A percentile compares a stretch with the other conserved stretches of the same genome.
phyloP scores from a whole-genome alignment of 1,140 invertebrate species.

The Trichogramma pretiosum region DNA sequence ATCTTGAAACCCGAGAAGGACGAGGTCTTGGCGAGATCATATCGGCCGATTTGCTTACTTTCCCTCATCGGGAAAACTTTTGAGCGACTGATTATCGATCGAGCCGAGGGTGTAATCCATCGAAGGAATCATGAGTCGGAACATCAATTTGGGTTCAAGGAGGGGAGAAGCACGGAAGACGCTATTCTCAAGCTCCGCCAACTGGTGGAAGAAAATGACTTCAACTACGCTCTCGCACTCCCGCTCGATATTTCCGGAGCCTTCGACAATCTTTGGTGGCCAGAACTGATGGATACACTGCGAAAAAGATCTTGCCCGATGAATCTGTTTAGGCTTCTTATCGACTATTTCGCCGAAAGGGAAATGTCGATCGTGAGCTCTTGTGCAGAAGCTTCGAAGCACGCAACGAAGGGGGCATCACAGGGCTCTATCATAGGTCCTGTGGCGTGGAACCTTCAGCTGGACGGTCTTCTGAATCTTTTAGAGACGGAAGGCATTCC shows the following conservation, averaged over 20 bases:
- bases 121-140: background rate
- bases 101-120: background rate
- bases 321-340: background rate
- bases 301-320: background rate
- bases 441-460: slow-evolving; percentile 32
- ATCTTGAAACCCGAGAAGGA: background rate
- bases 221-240: background rate
- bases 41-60: background rate
- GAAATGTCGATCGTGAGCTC: background rate
- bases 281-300: background rate
- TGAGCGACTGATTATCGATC: background rate
- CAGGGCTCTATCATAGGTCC: slow-evolving; percentile 39
- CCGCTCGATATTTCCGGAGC: background rate
- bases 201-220: background rate
- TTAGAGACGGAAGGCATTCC: slow-evolving; percentile 15
- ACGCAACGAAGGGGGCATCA: slow-evolving; percentile 31
- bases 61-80: background rate
- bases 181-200: background rate
- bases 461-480: slow-evolving; percentile 30
- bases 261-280: slow-evolving; percentile 1
- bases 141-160: background rate
- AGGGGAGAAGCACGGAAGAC: background rate
- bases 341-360: background rate
- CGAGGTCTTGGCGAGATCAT: background rate
- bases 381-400: slow-evolving; percentile 9